phyloP scores from a whole-genome alignment of 1,140 invertebrate genomes.

The Lepidurus arcticus region DNA sequence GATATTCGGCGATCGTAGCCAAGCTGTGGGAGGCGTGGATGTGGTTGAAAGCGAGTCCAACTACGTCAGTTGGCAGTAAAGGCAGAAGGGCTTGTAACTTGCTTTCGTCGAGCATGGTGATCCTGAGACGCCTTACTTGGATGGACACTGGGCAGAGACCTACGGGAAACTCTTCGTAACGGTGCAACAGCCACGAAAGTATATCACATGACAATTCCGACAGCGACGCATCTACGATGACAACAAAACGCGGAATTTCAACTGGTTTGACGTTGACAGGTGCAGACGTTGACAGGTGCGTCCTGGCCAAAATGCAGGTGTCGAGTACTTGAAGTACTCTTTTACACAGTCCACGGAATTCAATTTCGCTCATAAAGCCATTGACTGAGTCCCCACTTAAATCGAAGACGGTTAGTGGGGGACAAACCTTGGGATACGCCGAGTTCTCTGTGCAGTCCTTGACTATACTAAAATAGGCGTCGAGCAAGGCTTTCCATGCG shows the following conservation, averaged over 20 bases:
- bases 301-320: slow-evolving; percentile 26
- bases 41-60: slow-evolving; percentile 26
- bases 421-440: neutral
- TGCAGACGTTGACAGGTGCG: neutral
- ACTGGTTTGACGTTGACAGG: neutral
- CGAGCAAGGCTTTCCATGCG: slow-evolving; percentile 27
- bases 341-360: slow-evolving; percentile 31
- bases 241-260: slow-evolving; percentile 26
- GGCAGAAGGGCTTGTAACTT: slow-evolving; percentile 22
- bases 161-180: slow-evolving; percentile 31
- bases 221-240: slow-evolving; percentile 26
- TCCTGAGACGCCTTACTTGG: slow-evolving; percentile 7
- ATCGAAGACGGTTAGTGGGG: slow-evolving; percentile 5
- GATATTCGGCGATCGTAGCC: neutral
- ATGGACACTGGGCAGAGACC: slow-evolving; percentile 23
- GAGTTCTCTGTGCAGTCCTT: slow-evolving; percentile 26
- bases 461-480: slow-evolving; percentile 28
- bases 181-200: slow-evolving; percentile 24
- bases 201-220: slow-evolving; percentile 31
- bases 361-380: slow-evolving; percentile 27
- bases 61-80: slow-evolving; percentile 19
- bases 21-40: no score
- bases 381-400: slow-evolving; percentile 2
- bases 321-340: slow-evolving; percentile 28
- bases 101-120: slow-evolving; percentile 27